phyloP scores from a whole-genome alignment of 35 echinoderm and acorn worm species.

The Stichopus chloronotus region DNA sequence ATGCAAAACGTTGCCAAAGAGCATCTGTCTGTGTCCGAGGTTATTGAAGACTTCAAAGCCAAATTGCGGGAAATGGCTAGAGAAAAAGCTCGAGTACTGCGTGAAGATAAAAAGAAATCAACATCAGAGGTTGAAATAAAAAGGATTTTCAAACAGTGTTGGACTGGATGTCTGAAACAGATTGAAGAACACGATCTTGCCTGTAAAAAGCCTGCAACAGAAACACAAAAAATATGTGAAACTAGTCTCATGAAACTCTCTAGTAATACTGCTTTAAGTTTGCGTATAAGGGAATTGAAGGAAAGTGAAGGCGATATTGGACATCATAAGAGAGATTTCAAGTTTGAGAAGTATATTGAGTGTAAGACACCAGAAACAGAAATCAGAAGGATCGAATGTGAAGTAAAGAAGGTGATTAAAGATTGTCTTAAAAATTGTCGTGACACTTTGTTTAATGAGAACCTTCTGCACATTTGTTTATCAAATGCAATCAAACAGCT shows the following conservation, averaged over 20 bases:
- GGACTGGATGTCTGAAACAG: neutral
- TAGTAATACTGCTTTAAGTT: neutral
- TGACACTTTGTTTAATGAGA: neutral
- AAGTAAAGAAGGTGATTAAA: neutral
- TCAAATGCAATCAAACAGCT: neutral
- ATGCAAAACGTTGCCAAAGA: neutral
- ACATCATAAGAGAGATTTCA: neutral
- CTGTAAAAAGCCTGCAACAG: neutral
- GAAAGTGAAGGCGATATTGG: neutral
- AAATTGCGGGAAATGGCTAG: conserved; percentile 11
- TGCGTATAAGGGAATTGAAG: neutral
- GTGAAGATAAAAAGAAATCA: neutral
- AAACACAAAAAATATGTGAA: neutral
- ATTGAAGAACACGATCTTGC: neutral
- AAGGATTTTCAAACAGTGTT: neutral
- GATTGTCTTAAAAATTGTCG: neutral
- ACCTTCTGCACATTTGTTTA: neutral
- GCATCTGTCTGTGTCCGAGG: neutral
- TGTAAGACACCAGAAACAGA: neutral
- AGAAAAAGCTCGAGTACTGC: conserved; percentile 11
- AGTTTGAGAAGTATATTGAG: neutral
- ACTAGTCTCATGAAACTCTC: conserved; percentile 17
- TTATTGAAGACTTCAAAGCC: conserved; percentile 8
- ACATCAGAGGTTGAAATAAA: neutral
- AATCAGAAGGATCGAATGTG: neutral